Evolutionary conservation across 2,888 invertebrate genomes (phyloP), one percentile per base, ranked within the genome.

Genomic region (Pristionchus arcanus): DNA sequence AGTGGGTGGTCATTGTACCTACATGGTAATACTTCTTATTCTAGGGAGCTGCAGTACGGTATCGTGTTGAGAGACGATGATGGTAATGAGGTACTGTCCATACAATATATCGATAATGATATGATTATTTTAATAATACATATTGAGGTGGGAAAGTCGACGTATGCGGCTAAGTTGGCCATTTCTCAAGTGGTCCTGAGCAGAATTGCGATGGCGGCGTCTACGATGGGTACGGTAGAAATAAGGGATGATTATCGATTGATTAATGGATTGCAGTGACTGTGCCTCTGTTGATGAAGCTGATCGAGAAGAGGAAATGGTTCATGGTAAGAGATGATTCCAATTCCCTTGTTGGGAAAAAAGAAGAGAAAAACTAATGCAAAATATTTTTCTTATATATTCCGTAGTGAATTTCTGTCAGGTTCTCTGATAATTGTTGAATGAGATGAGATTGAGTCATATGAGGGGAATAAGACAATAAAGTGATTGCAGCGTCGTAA

Each of bases 171-270:
- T 0, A 96, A 96, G 90, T 96, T 96, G 91, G 98, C 98, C n/a
- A 98, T 99, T 91, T 95, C 96, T 0, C 97, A 97, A 92, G 98
- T 98, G 5, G 97, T 97, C 90, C 94, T 98, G 13, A 98, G 98
- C 89, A 96, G 98, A 93, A 97, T 98, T 90, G 95, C 97, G 86
- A 99, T 99, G 98, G 98, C 98, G 0, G 95, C 97, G 49, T 98
- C 98, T 16, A 97, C 98, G 95, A 98, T 98, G 98, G 97, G 98
- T 98, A 89, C 77, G 34, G 59, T 59, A 81, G 63, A 42, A 25
- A 21, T 21, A 71, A 31, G 42, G 71, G 28, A 28, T 49, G 37
- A 42, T 11, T 53, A 53, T 66, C 34, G 25, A 37, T 71, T 15
- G 55, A 49, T 37, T 21, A 16, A 84, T 49, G 49, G 25, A 42